These are phyloP conservation scores for Poecilia latipinna DNA, from an alignment of 2,113 vertebrate genomes.

Conservation along the genomic window DNA sequence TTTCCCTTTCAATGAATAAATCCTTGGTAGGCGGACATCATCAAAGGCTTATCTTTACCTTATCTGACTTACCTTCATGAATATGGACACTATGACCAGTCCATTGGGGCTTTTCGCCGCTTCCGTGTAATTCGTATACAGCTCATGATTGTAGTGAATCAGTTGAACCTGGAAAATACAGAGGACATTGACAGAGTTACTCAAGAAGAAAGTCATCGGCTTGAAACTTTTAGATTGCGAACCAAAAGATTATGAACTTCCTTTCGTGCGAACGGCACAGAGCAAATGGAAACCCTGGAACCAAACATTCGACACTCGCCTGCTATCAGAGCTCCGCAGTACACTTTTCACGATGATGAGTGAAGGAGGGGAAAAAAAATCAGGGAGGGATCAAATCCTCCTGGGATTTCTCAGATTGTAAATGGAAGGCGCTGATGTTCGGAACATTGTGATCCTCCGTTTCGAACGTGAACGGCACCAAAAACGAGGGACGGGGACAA, in stretches of 20 bases:
- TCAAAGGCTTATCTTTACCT: constrained; percentile 3
- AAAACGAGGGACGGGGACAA: constrained; percentile 27
- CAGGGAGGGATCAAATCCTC: constrained; percentile 28
- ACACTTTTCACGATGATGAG: not conserved
- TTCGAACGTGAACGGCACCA: constrained; percentile 18
- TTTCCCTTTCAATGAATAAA: constrained; percentile 1
- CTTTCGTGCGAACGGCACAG: not conserved
- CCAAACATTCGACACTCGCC: not conserved
- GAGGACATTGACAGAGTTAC: constrained; percentile 7
- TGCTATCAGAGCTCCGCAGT: not conserved
- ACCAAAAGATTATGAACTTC: not conserved
- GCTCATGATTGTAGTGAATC: constrained; percentile 99
- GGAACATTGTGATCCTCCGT: constrained; percentile 7
- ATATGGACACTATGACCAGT: constrained; percentile 98
- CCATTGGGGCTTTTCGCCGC: constrained; percentile 98
- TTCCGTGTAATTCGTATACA: constrained; percentile 97
- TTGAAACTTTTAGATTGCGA: not conserved
- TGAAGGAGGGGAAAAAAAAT: constrained; percentile 24
- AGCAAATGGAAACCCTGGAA: constrained; percentile 9
- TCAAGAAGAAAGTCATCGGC: not conserved
- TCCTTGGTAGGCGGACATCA: not conserved
- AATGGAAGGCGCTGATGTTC: constrained; percentile 5
- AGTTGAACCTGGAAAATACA: constrained; percentile 89
- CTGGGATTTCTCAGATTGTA: not conserved
- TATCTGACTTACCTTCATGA: constrained; percentile 93